These are phyloP conservation scores for Galleria mellonella DNA, from an alignment of 1,140 invertebrate species.

Conservation along the genomic window DNA sequence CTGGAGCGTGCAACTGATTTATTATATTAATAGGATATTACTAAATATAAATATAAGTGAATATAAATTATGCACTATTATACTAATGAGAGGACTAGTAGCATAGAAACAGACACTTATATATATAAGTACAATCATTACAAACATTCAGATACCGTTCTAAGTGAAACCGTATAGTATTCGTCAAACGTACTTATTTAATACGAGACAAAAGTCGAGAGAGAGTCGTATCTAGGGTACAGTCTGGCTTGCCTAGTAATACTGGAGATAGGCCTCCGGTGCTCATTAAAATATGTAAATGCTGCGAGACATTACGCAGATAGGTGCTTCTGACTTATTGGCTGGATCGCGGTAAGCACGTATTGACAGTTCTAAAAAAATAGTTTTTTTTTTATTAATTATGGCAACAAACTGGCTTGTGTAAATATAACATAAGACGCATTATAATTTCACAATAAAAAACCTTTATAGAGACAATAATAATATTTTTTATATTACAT, in stretches of 20 bases:
- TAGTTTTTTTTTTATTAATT: conserved; percentile 1
- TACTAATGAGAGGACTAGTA: too few species aligned
- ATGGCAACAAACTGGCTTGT: too few species aligned
- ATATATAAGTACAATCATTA: too few species aligned
- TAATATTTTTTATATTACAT: too few species aligned
- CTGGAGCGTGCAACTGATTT: too few species aligned
- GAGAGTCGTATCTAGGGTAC: background rate
- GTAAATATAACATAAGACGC: too few species aligned
- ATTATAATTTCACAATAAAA: too few species aligned
- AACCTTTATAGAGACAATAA: too few species aligned
- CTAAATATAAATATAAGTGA: too few species aligned
- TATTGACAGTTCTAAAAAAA: background rate
- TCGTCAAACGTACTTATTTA: background rate
- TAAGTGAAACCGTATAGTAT: conserved; percentile 5
- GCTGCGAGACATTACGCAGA: conserved; percentile 63
- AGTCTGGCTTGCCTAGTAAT: conserved; percentile 4
- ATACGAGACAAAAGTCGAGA: background rate
- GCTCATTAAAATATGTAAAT: conserved; percentile 74
- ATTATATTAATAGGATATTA: too few species aligned
- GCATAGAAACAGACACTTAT: too few species aligned
- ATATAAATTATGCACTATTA: too few species aligned
- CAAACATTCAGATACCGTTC: background rate
- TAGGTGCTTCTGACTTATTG: conserved; percentile 72
- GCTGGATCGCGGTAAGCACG: conserved; percentile 43
- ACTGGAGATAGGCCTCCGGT: conserved; percentile 37